These are phyloP conservation scores for Egretta garzetta DNA, from an alignment of 2,113 vertebrate genomes.

Conservation along the genomic window DNA sequence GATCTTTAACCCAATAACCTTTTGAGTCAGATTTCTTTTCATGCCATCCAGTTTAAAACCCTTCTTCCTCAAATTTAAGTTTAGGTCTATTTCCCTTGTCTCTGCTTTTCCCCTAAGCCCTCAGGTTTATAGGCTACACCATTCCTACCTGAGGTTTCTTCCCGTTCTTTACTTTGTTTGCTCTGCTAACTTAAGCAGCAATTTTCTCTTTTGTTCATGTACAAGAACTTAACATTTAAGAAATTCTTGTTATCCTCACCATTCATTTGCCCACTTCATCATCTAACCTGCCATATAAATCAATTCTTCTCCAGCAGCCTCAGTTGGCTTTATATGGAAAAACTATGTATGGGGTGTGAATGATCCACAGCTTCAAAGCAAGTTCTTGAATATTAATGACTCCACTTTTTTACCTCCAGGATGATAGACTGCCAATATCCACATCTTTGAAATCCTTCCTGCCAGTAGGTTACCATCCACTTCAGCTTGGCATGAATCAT, in stretches of 20 bases:
- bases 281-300: background rate
- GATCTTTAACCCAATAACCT: background rate
- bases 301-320: background rate
- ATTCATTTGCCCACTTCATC: background rate
- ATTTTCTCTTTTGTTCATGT: background rate
- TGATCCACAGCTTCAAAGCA: background rate
- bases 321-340: background rate
- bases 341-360: background rate
- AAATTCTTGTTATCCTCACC: background rate
- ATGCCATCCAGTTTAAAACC: background rate
- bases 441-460: background rate
- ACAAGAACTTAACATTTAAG: background rate
- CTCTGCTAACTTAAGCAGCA: slow-evolving; percentile 16
- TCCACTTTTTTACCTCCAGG: background rate
- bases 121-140: slow-evolving; percentile 3
- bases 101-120: background rate
- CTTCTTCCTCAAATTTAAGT: background rate
- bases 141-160: background rate
- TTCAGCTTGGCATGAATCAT: background rate
- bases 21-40: background rate
- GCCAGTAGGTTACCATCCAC: background rate
- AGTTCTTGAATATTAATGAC: background rate
- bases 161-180: background rate
- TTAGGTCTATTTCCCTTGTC: background rate
- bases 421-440: background rate